These are phyloP conservation scores for Hiodon alosoides DNA, from an alignment of 2,113 vertebrate species.

Conservation along the genomic window DNA sequence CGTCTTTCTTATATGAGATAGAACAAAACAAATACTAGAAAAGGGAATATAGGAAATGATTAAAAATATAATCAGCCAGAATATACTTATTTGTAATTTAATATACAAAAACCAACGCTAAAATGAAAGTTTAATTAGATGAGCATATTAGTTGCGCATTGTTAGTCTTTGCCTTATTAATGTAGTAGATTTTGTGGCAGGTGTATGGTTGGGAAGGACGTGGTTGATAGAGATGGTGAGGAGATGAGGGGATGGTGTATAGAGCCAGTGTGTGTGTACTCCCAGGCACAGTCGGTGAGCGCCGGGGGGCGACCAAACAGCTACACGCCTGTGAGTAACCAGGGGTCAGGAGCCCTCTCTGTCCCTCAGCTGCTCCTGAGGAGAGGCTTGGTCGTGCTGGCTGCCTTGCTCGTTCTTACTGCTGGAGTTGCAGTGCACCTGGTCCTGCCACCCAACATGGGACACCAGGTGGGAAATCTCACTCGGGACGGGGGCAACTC, in stretches of 20 bases:
- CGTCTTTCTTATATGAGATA: too few relatives aligned
- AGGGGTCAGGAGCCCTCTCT: conserved; percentile 37
- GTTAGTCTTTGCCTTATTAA: too few relatives aligned
- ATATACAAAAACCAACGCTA: too few relatives aligned
- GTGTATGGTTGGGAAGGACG: too few relatives aligned
- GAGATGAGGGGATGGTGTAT: not conserved
- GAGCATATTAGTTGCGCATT: too few relatives aligned
- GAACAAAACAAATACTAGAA: too few relatives aligned
- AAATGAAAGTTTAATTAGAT: too few relatives aligned
- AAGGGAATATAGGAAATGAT: too few relatives aligned
- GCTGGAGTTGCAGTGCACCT: conserved; percentile 45
- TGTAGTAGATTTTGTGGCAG: too few relatives aligned
- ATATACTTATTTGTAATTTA: too few relatives aligned
- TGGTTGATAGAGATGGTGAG: too few relatives aligned
- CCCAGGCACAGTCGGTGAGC: not conserved
- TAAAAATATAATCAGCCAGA: too few relatives aligned
- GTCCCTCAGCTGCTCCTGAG: conserved; percentile 56
- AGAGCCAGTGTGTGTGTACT: not conserved
- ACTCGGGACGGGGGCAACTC: conserved; percentile 45
- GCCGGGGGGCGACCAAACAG: not conserved
- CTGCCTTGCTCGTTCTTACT: conserved; percentile 42
- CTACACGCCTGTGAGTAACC: not conserved
- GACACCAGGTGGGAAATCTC: conserved; percentile 33
- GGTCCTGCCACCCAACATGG: conserved; percentile 36
- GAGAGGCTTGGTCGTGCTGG: conserved; percentile 49